These are phyloP conservation scores for Acrossocheilus wenchowensis DNA, from an alignment of 2,797 vertebrate species.

Conservation along the genomic window DNA sequence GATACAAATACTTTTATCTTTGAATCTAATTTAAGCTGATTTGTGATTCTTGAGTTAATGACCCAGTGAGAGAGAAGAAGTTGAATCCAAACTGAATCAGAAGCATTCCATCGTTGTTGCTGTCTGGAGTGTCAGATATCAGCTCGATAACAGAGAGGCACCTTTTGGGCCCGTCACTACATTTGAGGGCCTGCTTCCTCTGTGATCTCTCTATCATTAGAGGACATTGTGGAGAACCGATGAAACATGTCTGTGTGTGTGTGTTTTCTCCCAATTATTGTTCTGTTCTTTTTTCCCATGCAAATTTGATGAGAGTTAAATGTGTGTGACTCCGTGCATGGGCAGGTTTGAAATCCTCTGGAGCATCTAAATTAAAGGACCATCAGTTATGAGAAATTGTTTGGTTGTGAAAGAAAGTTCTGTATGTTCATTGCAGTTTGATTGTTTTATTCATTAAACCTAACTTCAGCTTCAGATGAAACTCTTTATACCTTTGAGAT, in stretches of 20 bases:
- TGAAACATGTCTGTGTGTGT: neutral
- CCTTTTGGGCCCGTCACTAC: neutral
- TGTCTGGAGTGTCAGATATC: slow-evolving; percentile 22
- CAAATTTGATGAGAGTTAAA: neutral
- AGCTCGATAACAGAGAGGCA: neutral
- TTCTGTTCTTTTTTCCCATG: slow-evolving; percentile 30
- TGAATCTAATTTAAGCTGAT: slow-evolving; percentile 37
- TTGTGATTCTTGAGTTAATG: slow-evolving; percentile 8
- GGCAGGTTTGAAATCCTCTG: neutral
- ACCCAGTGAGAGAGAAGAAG: slow-evolving; percentile 6
- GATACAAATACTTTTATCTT: slow-evolving; percentile 41
- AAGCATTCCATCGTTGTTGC: slow-evolving; percentile 6
- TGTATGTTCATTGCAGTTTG: slow-evolving; percentile 29
- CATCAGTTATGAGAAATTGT: slow-evolving; percentile 32
- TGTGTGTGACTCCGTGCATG: neutral
- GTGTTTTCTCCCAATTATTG: neutral
- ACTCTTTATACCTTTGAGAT: slow-evolving; percentile 50
- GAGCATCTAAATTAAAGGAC: slow-evolving; percentile 22
- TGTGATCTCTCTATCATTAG: slow-evolving; percentile 11
- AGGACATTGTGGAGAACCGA: neutral
- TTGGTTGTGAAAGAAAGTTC: slow-evolving; percentile 42
- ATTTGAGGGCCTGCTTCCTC: neutral
- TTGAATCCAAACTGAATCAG: slow-evolving; percentile 27
- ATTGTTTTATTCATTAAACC: slow-evolving; percentile 51
- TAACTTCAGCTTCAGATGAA: slow-evolving; percentile 43